Base-by-base conservation (phyloP, 2,888 invertebrate species). In the Scaptodrosophila latifasciaeformis region DNA sequence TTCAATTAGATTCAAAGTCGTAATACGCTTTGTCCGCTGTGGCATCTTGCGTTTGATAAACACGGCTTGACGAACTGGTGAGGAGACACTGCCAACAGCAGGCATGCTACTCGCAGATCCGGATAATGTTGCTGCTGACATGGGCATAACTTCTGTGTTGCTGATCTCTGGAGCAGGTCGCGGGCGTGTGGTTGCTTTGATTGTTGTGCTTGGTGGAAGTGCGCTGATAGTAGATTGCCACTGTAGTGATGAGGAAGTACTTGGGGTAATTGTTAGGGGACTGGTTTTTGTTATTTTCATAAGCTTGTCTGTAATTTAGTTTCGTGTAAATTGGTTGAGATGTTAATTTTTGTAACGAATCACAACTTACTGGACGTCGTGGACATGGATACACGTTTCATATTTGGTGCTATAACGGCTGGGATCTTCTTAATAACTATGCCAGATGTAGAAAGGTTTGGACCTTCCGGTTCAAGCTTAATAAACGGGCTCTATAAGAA, bases 11-110 rank as follows among this genome's bases (percentile, higher is more conserved):
- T 81, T 75, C 2, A 83, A 46, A 1, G 85, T 86, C 12, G 85
- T 70, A 42, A 70, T 72, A 2, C 85, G 80, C 68, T 85, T 84
- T 0, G 81, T 84, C 4, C 82, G 84, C 44, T 81, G 81, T 0
- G 82, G 82, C 42, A 74, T 54, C 5, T 85, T 84, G 1, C 84
- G 81, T 43, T 84, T 83, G 2, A 86, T 81, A n/a, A 80, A 83
- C 0, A 86, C 83, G 3, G 86, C 65, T 15, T 74, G 72, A 0
- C 79, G 72, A 3, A 74, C 72, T 3, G 64, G 67, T 0, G 74
- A 76, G 10, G 59, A 54, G n/a, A 62, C 54, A 40, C 60, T 43
- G 2, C 49, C 47, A 18, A 45, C 49, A 1, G 62, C 37, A n/a
- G 67, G 9, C 54, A 68, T 2, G 55, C 35, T 55, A 62, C 15